Evolutionary conservation across 2,113 vertebrate genomes (phyloP).

Genomic region (Catharus bicknelli): DNA sequence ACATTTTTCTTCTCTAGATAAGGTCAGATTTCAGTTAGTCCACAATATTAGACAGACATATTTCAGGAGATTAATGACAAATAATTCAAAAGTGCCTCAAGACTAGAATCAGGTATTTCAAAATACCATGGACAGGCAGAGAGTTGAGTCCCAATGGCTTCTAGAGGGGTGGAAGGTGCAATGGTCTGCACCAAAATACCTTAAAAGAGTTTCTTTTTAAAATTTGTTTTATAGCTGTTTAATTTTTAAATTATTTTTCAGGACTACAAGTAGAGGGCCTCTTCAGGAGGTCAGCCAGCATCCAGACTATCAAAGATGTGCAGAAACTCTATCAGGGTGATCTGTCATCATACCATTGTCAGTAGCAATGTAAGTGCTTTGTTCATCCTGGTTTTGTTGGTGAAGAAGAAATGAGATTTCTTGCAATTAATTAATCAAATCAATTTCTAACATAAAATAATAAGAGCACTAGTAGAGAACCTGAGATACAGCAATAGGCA

Average conservation of each 20-base stretch:
- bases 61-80: neutral
- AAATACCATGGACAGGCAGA: neutral
- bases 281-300: conserved; percentile 83
- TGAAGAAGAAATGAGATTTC: neutral
- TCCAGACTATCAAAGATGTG: conserved; percentile 81
- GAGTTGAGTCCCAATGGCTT: neutral
- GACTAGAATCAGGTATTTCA: neutral
- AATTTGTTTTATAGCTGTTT: neutral
- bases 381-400: neutral
- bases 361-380: neutral
- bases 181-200: neutral
- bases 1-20: neutral
- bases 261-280: conserved; percentile 83
- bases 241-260: conserved; percentile 29
- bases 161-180: neutral
- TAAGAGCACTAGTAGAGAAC: neutral
- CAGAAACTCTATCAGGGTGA: conserved; percentile 87
- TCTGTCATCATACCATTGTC: neutral
- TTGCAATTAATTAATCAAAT: neutral
- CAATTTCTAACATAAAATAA: neutral
- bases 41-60: neutral
- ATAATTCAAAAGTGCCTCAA: neutral
- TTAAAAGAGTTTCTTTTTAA: neutral
- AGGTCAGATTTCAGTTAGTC: neutral
- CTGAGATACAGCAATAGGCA: neutral